These are phyloP conservation scores for Chloroclysta siterata DNA, from an alignment of 2,888 invertebrate genomes.

Conservation along the genomic window DNA sequence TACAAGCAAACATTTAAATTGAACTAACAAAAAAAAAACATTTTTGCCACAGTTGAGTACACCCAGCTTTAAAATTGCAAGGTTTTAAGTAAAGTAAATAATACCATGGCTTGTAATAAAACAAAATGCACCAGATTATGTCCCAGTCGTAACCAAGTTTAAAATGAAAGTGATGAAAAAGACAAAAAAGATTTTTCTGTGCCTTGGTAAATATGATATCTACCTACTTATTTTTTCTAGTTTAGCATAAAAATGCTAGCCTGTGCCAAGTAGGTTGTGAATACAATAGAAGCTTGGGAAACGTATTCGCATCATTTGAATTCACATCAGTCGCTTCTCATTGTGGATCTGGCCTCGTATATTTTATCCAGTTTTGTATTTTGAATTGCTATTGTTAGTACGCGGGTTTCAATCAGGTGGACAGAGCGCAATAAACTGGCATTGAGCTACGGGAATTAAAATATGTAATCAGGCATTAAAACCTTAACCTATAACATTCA, in stretches of 20 bases:
- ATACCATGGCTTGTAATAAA: too few relatives aligned
- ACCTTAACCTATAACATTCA: too few relatives aligned
- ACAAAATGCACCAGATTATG: neutral
- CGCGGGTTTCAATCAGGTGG: neutral
- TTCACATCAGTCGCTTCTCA: slow-evolving; percentile 49
- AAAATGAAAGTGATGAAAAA: slow-evolving; percentile 20
- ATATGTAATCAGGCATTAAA: neutral
- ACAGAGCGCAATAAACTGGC: neutral
- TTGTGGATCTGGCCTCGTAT: slow-evolving; percentile 51
- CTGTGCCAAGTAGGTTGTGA: slow-evolving; percentile 72
- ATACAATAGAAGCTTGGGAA: slow-evolving; percentile 54
- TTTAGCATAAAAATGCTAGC: slow-evolving; percentile 61
- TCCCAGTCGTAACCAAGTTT: neutral
- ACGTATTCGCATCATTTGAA: slow-evolving; percentile 58
- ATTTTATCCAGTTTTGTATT: slow-evolving; percentile 41
- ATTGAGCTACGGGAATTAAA: neutral
- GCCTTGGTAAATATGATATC: slow-evolving; percentile 7
- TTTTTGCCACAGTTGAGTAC: too few relatives aligned
- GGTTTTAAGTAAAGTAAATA: too few relatives aligned
- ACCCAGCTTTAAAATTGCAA: too few relatives aligned
- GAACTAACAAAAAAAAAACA: too few relatives aligned
- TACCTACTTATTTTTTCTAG: slow-evolving; percentile 51
- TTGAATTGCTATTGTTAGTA: slow-evolving; percentile 35
- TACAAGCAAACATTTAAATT: too few relatives aligned
- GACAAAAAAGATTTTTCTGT: slow-evolving; percentile 14